phyloP scores from a whole-genome alignment of 2,888 invertebrate genomes.

The Silvanus unidentatus region DNA sequence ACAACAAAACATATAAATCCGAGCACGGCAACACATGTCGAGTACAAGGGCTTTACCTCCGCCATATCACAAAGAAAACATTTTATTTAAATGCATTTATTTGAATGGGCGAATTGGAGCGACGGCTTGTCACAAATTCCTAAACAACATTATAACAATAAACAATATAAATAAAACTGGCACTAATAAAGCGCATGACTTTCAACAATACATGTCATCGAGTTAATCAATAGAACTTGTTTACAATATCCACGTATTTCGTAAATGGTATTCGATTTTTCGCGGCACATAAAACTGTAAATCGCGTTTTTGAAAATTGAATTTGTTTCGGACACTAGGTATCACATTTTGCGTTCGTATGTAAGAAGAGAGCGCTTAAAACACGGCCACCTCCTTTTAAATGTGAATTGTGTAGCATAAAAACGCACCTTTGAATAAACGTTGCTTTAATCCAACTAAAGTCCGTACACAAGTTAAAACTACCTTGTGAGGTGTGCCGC shows the following conservation, averaged over 20 bases:
- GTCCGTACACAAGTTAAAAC: slow-evolving; percentile 24
- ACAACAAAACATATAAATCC: slow-evolving; percentile 76
- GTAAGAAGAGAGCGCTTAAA: no score
- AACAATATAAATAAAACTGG: slow-evolving; percentile 15
- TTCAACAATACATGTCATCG: slow-evolving; percentile 24
- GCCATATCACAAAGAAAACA: slow-evolving; percentile 48
- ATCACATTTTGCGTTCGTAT: no score
- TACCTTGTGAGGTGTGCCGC: slow-evolving; percentile 36
- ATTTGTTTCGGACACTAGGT: no score
- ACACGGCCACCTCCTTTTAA: no score
- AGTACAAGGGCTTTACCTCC: slow-evolving; percentile 61
- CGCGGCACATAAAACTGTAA: no score
- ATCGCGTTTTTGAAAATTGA: no score
- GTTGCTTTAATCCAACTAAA: slow-evolving; percentile 33
- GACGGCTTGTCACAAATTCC: no score
- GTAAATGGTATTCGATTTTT: slow-evolving; percentile 17
- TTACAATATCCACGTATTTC: slow-evolving; percentile 24
- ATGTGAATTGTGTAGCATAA: no score
- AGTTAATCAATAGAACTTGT: slow-evolving; percentile 31
- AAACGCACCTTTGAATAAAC: slow-evolving; percentile 13
- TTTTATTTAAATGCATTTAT: slow-evolving; percentile 15
- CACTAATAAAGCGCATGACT: slow-evolving; percentile 21
- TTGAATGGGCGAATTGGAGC: no score
- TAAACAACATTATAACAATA: slow-evolving; percentile 17
- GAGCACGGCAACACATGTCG: slow-evolving; percentile 61